A percentile compares a stretch with the other conserved stretches of the same genome.
Evolutionary conservation across 2,888 invertebrate species (phyloP).

Genomic region (Heliconius ethilla): DNA sequence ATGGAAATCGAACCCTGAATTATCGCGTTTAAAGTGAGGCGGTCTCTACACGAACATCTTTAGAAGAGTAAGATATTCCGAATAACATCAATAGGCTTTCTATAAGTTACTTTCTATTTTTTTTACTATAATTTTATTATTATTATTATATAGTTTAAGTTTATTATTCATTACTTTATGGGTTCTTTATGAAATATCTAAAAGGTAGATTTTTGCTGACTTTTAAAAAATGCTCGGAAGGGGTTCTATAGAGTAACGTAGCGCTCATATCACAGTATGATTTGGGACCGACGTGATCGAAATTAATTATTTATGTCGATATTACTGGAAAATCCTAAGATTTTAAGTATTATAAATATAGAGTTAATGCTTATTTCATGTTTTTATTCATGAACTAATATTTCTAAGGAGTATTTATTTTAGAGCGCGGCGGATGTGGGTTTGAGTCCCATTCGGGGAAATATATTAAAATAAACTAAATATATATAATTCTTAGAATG

Average conservation of each 20-base stretch:
- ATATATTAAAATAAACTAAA: too few relatives aligned
- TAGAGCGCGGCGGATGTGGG: too few relatives aligned
- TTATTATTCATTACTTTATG: too few relatives aligned
- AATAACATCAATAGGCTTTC: not conserved
- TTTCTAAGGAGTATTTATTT: too few relatives aligned
- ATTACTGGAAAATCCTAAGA: not conserved
- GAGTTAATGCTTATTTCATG: not conserved
- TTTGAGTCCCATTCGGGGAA: too few relatives aligned
- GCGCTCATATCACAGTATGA: conserved; percentile 24
- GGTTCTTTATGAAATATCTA: not conserved
- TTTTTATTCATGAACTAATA: too few relatives aligned
- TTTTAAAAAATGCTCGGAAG: conserved; percentile 6
- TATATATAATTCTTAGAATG: too few relatives aligned
- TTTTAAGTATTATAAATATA: not conserved
- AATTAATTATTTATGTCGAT: conserved; percentile 16
- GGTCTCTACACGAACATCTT: too few relatives aligned
- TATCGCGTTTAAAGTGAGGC: too few relatives aligned
- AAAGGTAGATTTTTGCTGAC: not conserved
- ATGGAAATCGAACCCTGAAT: not conserved
- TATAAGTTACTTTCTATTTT: not conserved
- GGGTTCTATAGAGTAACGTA: conserved; percentile 26
- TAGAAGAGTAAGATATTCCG: too few relatives aligned
- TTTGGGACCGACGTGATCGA: conserved; percentile 26
- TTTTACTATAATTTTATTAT: too few relatives aligned
- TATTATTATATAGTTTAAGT: too few relatives aligned